phyloP scores from a whole-genome alignment of 2,797 vertebrate species.

The Hydrophis major region DNA sequence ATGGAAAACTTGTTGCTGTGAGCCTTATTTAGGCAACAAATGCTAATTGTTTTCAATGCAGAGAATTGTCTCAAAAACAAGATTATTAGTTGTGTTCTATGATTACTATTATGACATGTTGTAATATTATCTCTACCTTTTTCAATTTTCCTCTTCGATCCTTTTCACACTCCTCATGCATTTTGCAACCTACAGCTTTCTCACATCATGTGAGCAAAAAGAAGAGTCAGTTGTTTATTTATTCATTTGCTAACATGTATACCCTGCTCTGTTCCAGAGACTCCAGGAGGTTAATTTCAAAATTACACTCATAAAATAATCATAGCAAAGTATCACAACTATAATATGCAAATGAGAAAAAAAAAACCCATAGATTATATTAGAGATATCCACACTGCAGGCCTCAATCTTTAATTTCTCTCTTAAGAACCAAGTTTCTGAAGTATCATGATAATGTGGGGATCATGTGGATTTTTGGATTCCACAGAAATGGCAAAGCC shows the following conservation, averaged over 20 bases:
- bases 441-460: neutral
- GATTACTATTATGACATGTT: neutral
- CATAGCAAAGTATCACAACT: neutral
- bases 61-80: neutral
- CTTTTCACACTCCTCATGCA: neutral
- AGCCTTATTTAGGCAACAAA: neutral
- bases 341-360: neutral
- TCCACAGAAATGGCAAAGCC: neutral
- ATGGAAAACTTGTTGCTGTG: neutral
- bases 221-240: neutral
- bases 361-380: neutral
- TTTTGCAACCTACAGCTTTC: neutral
- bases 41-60: neutral
- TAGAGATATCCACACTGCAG: neutral
- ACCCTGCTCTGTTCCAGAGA: neutral
- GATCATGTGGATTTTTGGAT: neutral
- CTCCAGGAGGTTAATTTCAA: neutral
- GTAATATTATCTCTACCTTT: neutral
- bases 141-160: neutral
- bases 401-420: neutral
- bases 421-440: neutral
- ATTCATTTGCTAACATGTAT: neutral
- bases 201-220: neutral
- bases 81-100: neutral
- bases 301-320: neutral